Conservation (phyloP, 2,888 invertebrate genomes). For the Lochmaea crataegi region DNA sequence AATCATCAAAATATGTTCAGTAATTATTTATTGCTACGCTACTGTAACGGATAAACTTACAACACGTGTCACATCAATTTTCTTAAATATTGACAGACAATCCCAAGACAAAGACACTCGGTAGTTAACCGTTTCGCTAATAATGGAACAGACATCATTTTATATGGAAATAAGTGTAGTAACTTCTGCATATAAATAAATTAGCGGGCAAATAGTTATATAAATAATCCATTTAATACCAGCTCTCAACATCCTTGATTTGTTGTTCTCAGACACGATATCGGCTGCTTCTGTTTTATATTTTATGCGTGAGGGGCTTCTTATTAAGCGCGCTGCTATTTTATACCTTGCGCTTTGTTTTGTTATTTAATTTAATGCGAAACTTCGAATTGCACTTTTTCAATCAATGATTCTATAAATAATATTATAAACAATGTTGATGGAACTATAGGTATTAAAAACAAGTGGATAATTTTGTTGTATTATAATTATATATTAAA, state of each 20-base stretch:
- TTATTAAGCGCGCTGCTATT: slow-evolving; percentile 46
- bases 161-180: slow-evolving; percentile 48
- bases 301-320: slow-evolving; percentile 50
- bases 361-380: slow-evolving; percentile 16
- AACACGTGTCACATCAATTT: neutral
- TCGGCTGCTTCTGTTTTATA: slow-evolving; percentile 54
- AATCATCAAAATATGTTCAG: neutral
- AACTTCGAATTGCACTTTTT: neutral
- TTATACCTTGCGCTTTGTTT: slow-evolving; percentile 29
- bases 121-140: slow-evolving; percentile 36
- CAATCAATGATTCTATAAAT: neutral
- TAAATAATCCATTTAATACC: slow-evolving; percentile 56
- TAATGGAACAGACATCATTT: slow-evolving; percentile 40
- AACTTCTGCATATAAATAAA: slow-evolving; percentile 51
- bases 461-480: too few species aligned
- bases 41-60: neutral
- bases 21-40: neutral
- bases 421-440: neutral
- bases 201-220: slow-evolving; percentile 54
- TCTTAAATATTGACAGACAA: neutral
- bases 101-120: slow-evolving; percentile 29
- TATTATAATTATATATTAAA: too few species aligned
- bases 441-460: too few species aligned
- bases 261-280: slow-evolving; percentile 53
- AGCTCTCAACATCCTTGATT: slow-evolving; percentile 53